Base-by-base conservation (phyloP, 2,113 vertebrate species). In the Rissa tridactyla region DNA sequence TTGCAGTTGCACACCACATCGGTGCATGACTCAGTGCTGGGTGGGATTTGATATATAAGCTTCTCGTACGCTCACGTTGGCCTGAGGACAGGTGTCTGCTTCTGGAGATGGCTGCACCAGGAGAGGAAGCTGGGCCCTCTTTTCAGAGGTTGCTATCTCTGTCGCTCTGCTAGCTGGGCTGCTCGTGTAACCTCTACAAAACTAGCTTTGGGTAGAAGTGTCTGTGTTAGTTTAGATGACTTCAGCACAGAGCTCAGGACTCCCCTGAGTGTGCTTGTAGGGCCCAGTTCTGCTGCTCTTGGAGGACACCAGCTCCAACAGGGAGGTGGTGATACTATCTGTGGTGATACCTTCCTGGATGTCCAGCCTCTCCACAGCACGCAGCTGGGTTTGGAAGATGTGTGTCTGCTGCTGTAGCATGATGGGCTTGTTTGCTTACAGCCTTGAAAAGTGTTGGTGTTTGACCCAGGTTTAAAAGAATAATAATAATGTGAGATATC, bases 21-120 rank as follows among this genome's bases (percentile, higher is more conserved):
- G 11, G 30, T 77, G 86, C 77, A 60, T 95, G 97, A 96, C 83
- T 97, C 92, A 94, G 80, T 86, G 77, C 83, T 60, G 81, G 88
- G 92, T 94, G 81, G 95, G 94, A 95, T 91, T 96, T 94, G 86
- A 57, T 94, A 36, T 29, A 65, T 91, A 95, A 96, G 94, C 91
- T 91, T 69, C 81, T 95, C 60, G 13, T 76, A 6, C 0, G 6
- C 81, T 90, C 16, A 10, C 0, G 0, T 76, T 91, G 87, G 95
- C 77, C 78, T 57, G 70, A 76, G 89, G 77, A 89, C 44, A 78
- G 87, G 82, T 84, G 36, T 55, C 86, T 88, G 57, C 61, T 81
- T 44, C 65, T 75, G 69, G 94, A 81, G 82, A 46, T 34, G 71
- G 71, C 68, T 86, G 72, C 1, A 2, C 13, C 0, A 2, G 42